These are phyloP conservation scores for Tetragnatha versicolor DNA, from an alignment of 1,140 invertebrate species.

Conservation along the genomic window DNA sequence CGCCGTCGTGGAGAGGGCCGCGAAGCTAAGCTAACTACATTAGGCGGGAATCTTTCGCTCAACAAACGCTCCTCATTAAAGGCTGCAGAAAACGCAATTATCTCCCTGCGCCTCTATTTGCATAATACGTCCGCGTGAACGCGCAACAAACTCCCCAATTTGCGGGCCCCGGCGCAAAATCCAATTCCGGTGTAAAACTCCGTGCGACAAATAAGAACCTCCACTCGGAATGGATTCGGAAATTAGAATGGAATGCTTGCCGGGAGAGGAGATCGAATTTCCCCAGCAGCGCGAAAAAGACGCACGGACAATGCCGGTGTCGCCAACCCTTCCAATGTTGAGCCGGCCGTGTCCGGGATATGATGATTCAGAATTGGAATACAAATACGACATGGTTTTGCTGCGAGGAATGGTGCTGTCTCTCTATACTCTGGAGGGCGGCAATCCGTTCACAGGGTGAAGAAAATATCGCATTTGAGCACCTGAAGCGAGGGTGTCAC, in stretches of 20 bases:
- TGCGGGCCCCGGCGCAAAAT: constrained; percentile 11
- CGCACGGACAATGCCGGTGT: no score
- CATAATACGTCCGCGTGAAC: constrained; percentile 16
- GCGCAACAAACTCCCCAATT: constrained; percentile 42
- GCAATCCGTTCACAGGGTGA: no score
- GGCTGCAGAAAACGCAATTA: constrained; percentile 31
- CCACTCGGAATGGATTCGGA: neutral
- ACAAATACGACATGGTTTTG: neutral
- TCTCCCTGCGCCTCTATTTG: constrained; percentile 19
- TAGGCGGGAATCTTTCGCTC: constrained; percentile 17
- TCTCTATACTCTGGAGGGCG: no score
- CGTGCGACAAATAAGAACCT: constrained; percentile 21
- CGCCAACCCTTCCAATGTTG: neutral
- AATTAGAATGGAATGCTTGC: neutral
- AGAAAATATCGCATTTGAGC: no score
- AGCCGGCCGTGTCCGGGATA: neutral
- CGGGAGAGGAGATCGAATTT: neutral
- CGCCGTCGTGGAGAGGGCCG: neutral
- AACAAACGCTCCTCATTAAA: constrained; percentile 33
- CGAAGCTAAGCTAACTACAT: neutral
- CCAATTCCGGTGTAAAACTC: constrained; percentile 25
- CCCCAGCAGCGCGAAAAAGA: neutral
- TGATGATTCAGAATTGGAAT: neutral
- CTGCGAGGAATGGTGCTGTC: neutral
- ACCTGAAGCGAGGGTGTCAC: no score